phyloP scores from a whole-genome alignment of 1,140 invertebrate species.

The Drosophila dunni region DNA sequence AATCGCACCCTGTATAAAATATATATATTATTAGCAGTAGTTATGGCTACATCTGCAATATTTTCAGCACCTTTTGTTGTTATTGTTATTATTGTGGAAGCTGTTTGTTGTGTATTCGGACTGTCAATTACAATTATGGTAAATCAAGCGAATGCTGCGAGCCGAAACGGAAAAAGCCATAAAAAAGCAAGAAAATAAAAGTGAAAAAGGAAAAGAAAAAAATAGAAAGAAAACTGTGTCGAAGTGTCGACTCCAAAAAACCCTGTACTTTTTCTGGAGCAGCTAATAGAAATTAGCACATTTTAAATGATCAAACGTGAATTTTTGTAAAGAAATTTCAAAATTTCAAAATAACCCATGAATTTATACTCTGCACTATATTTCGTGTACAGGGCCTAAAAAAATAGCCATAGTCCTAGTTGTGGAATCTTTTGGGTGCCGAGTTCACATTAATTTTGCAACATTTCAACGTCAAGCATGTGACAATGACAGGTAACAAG shows the following conservation, averaged over 20 bases:
- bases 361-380: too few species aligned
- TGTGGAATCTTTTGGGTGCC: conserved; percentile 46
- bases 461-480: conserved; percentile 44
- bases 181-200: conserved; percentile 4
- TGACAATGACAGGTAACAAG: conserved; percentile 40
- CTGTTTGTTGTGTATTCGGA: conserved; percentile 18
- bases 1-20: conserved; percentile 32
- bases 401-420: conserved; percentile 7
- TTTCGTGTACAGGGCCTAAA: too few species aligned
- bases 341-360: too few species aligned
- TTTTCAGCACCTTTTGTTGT: conserved; percentile 28
- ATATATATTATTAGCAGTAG: background rate
- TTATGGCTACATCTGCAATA: conserved; percentile 13
- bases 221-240: too few species aligned
- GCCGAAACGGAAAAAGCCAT: conserved; percentile 8
- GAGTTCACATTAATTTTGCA: conserved; percentile 68
- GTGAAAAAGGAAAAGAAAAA: conserved; percentile 5
- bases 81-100: background rate
- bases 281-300: too few species aligned
- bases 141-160: conserved; percentile 62
- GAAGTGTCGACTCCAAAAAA: too few species aligned
- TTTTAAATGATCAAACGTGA: too few species aligned
- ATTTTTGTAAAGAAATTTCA: too few species aligned
- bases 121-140: conserved; percentile 61
- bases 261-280: too few species aligned